phyloP scores from a whole-genome alignment of 1,140 invertebrate genomes.

The Caerostris darwini region DNA sequence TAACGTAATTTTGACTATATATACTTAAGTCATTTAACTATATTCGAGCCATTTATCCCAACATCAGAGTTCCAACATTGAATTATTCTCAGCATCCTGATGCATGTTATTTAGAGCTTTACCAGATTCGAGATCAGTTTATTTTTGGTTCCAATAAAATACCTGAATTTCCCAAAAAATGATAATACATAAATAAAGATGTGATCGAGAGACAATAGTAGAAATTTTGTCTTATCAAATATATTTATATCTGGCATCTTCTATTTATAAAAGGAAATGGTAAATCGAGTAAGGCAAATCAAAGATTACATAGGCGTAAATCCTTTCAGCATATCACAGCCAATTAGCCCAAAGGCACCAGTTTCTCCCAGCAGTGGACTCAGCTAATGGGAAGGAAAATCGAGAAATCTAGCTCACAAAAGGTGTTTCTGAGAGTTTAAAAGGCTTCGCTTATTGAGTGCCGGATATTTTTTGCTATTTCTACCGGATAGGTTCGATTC shows the following conservation, averaged over 20 bases:
- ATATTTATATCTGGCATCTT: background rate
- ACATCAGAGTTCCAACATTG: too few species aligned
- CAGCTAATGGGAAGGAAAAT: slow-evolving; percentile 39
- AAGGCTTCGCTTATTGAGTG: slow-evolving; percentile 6
- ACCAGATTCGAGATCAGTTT: too few species aligned
- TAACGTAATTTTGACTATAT: too few species aligned
- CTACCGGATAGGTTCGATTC: background rate
- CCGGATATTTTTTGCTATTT: background rate
- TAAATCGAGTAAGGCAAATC: background rate
- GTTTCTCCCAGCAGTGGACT: slow-evolving; percentile 13
- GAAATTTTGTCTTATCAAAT: too few species aligned
- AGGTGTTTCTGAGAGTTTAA: slow-evolving; percentile 29
- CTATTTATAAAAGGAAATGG: background rate
- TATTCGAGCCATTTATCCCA: too few species aligned
- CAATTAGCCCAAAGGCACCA: slow-evolving; percentile 13
- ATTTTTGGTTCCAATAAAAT: too few species aligned
- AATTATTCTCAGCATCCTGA: too few species aligned
- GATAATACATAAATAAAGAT: too few species aligned
- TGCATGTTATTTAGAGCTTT: too few species aligned
- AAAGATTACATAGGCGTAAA: background rate
- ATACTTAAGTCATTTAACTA: too few species aligned
- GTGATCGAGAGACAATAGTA: too few species aligned
- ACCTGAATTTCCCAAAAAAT: too few species aligned
- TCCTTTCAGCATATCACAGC: slow-evolving; percentile 11
- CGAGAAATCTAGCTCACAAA: slow-evolving; percentile 25